phyloP scores from a whole-genome alignment of 2,888 invertebrate genomes.

The Agrotis clavis region DNA sequence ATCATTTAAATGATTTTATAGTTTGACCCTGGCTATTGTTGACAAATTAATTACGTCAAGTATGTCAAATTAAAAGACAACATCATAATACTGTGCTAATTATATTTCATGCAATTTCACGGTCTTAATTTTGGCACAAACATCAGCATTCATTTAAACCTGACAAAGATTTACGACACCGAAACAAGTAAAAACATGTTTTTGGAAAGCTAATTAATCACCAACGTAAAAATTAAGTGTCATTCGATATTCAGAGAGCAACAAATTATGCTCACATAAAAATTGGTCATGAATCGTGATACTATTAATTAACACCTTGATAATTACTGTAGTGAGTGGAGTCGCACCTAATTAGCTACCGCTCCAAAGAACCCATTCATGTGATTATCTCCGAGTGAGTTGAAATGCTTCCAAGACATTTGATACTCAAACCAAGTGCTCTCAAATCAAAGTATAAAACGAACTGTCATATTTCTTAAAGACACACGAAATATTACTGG shows the following conservation, averaged over 20 bases:
- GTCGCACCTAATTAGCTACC: constrained; percentile 37
- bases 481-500: constrained; percentile 65
- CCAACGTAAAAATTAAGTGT: constrained; percentile 45
- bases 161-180: constrained; percentile 50
- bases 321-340: constrained; percentile 44
- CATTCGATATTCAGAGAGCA: constrained; percentile 49
- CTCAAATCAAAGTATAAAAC: constrained; percentile 61
- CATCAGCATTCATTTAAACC: constrained; percentile 47
- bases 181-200: constrained; percentile 51
- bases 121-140: constrained; percentile 34
- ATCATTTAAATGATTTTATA: no score
- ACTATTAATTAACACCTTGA: constrained; percentile 49
- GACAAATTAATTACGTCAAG: not conserved
- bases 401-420: constrained; percentile 46
- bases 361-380: constrained; percentile 25
- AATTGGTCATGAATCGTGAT: constrained; percentile 36
- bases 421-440: constrained; percentile 45
- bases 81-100: not conserved
- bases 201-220: constrained; percentile 51
- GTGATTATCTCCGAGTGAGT: constrained; percentile 26
- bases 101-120: constrained; percentile 28
- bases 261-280: constrained; percentile 45
- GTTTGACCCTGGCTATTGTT: not conserved
- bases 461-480: constrained; percentile 65
- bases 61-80: constrained; percentile 12